phyloP scores from a whole-genome alignment of 53 echinoderm and acorn worm genomes.

The Apostichopus leukothele region DNA sequence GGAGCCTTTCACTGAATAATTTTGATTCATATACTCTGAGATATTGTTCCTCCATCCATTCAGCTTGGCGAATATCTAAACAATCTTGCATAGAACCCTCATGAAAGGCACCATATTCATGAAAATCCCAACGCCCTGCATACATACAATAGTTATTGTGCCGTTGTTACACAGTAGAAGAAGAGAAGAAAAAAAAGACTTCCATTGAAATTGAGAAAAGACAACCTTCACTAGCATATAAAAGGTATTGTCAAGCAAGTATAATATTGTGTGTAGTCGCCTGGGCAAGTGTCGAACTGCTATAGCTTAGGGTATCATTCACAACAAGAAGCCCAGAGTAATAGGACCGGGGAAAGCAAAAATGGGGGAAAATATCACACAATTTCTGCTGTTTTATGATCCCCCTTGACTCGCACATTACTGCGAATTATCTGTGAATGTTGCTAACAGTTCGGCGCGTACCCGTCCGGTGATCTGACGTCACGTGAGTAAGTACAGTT shows the following conservation, averaged over 20 bases:
- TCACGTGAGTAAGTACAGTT: neutral
- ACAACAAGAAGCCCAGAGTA: constrained; percentile 37
- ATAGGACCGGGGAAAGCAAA: constrained; percentile 1
- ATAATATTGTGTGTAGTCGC: constrained; percentile 40
- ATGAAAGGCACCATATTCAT: constrained; percentile 46
- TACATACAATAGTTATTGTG: constrained; percentile 39
- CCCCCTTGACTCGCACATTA: neutral
- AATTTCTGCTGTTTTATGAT: neutral
- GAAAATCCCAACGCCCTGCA: constrained; percentile 37
- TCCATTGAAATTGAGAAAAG: constrained; percentile 32
- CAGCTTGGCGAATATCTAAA: constrained; percentile 30
- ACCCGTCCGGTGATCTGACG: neutral
- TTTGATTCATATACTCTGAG: constrained; percentile 9
- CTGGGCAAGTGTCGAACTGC: constrained; percentile 36
- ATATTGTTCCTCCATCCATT: constrained; percentile 41
- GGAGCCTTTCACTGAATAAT: neutral
- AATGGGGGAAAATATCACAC: constrained; percentile 6
- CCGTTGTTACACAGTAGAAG: constrained; percentile 24
- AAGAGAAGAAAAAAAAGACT: neutral
- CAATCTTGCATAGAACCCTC: constrained; percentile 33
- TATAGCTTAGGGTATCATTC: constrained; percentile 42
- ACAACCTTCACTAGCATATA: constrained; percentile 36
- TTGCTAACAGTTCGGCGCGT: constrained; percentile 13
- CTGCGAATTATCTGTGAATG: constrained; percentile 12
- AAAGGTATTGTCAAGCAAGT: constrained; percentile 26